Conservation (phyloP, 2,888 invertebrate species). For the Linnaemya tessellans region DNA sequence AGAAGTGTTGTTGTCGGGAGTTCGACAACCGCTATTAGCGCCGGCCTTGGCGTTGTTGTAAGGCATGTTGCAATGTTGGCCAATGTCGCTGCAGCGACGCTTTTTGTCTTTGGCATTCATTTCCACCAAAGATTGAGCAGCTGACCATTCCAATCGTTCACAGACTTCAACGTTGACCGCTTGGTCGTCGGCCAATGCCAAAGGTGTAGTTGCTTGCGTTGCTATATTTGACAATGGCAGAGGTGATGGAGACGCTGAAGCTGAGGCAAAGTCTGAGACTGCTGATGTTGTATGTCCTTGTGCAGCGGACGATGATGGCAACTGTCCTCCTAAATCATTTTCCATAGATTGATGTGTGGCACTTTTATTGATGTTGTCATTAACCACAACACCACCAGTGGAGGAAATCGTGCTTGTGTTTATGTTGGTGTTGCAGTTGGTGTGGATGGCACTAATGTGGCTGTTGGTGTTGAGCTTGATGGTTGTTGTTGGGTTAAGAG, state of each 20-base stretch:
- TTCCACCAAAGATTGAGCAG: slow-evolving; percentile 82
- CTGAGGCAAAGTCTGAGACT: slow-evolving; percentile 13
- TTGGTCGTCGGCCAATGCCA: slow-evolving; percentile 61
- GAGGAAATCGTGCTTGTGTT: slow-evolving; percentile 35
- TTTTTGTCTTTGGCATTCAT: slow-evolving; percentile 82
- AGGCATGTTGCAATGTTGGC: slow-evolving; percentile 7
- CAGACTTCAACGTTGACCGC: slow-evolving; percentile 77
- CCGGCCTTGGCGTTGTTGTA: slow-evolving; percentile 2
- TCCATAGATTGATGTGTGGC: slow-evolving; percentile 74
- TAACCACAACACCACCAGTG: slow-evolving; percentile 65
- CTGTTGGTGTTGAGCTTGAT: slow-evolving; percentile 57
- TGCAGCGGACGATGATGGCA: slow-evolving; percentile 24
- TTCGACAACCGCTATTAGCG: slow-evolving; percentile 24
- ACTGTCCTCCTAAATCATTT: slow-evolving; percentile 61
- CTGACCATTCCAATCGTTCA: slow-evolving; percentile 82
- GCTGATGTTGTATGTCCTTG: slow-evolving; percentile 35
- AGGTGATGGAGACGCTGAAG: background rate
- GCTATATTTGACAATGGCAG: slow-evolving; percentile 34
- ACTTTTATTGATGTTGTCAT: slow-evolving; percentile 73
- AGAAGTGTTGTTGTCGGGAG: slow-evolving; percentile 49
- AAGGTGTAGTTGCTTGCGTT: slow-evolving; percentile 41
- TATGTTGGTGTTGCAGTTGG: slow-evolving; percentile 40
- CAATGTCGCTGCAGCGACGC: slow-evolving; percentile 71
- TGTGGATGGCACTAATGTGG: slow-evolving; percentile 20
- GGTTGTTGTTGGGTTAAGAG: slow-evolving; percentile 70